Evolutionary conservation across 2,113 vertebrate species (phyloP).

Genomic region (Zapus hudsonius): DNA sequence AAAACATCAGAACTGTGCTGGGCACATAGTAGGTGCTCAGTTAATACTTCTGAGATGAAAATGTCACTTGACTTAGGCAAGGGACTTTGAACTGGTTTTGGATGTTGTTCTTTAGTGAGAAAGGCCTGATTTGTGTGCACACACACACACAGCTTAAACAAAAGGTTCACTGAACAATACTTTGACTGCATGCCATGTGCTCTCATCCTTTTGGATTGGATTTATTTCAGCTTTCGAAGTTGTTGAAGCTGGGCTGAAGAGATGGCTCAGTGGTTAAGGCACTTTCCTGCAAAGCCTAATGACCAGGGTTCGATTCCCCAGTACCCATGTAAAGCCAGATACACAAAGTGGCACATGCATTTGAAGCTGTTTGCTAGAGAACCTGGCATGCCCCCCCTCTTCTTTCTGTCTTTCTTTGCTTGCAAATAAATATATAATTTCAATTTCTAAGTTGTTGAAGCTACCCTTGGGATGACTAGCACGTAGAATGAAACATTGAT

Average conservation of each 20-base stretch:
- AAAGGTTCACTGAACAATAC: neutral
- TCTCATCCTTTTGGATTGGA: neutral
- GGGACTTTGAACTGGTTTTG: neutral
- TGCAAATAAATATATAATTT: too few species aligned
- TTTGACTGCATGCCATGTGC: rapidly evolving
- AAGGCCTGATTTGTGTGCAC: neutral
- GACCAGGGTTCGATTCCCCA: too few species aligned
- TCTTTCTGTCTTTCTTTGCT: too few species aligned
- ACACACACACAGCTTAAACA: neutral
- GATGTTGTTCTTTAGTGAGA: neutral
- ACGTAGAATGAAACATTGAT: neutral
- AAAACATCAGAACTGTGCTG: neutral
- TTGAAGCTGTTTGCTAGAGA: too few species aligned
- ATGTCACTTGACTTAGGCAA: neutral
- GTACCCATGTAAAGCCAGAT: too few species aligned
- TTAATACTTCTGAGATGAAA: neutral
- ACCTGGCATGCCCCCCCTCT: too few species aligned
- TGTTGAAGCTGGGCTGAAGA: neutral
- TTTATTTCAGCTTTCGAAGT: neutral
- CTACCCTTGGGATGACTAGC: neutral
- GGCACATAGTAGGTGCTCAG: neutral
- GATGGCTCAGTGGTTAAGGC: too few species aligned
- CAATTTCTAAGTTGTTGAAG: neutral
- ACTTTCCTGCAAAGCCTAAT: too few species aligned
- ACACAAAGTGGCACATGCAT: too few species aligned